phyloP scores from a whole-genome alignment of 2,888 invertebrate genomes.

The Dioctria rufipes region DNA sequence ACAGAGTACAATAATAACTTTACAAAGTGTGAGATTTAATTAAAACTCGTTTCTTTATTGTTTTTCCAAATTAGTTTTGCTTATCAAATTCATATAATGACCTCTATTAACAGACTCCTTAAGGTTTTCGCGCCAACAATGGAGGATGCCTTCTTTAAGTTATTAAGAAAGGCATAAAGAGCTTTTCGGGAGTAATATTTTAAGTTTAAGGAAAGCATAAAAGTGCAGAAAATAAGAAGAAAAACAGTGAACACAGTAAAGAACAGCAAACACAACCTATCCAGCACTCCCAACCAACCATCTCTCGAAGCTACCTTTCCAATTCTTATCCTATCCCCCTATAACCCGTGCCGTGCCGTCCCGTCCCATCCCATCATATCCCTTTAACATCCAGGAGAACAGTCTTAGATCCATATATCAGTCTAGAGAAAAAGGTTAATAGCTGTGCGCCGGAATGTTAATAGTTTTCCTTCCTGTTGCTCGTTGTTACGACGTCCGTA shows the following conservation, averaged over 20 bases:
- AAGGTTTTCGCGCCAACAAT: background rate
- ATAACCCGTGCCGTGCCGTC: background rate
- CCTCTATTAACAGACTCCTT: conserved; percentile 4
- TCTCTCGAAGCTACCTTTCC: background rate
- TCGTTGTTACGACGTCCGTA: conserved; percentile 49
- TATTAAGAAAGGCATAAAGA: conserved; percentile 44
- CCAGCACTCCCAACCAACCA: background rate
- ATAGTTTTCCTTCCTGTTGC: conserved; percentile 64
- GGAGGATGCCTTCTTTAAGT: background rate
- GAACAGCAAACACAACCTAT: background rate
- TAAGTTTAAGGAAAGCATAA: conserved; percentile 49
- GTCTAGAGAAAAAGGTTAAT: conserved; percentile 62
- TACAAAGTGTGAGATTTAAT: too few relatives aligned
- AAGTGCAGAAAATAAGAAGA: conserved; percentile 27
- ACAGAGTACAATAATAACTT: too few relatives aligned
- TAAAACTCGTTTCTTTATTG: background rate
- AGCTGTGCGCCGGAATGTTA: conserved; percentile 63
- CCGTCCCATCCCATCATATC: background rate
- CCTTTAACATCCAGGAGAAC: conserved; percentile 16
- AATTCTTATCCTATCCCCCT: too few relatives aligned
- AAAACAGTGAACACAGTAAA: conserved; percentile 18
- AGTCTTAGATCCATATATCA: conserved; percentile 56
- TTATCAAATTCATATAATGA: conserved; percentile 1
- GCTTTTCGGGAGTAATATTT: conserved; percentile 42
- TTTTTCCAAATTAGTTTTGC: conserved; percentile 4